phyloP scores from a whole-genome alignment of 2,888 invertebrate species.

The Hartigia nigra region DNA sequence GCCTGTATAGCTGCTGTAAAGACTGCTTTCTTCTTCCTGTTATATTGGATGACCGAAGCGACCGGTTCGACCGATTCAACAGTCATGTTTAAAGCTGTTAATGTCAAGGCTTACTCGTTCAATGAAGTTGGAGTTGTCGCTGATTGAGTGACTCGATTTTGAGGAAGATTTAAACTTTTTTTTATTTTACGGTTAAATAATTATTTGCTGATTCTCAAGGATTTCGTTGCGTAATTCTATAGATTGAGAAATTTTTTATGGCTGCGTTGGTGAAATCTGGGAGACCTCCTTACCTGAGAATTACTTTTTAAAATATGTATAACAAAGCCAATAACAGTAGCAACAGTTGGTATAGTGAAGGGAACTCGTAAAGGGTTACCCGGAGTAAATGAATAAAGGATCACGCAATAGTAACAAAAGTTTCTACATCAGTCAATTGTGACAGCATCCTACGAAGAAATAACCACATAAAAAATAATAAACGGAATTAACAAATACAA shows the following conservation, averaged over 20 bases:
- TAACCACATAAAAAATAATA: neutral
- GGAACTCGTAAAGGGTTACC: neutral
- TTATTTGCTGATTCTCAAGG: neutral
- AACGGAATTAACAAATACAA: neutral
- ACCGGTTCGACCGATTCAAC: neutral
- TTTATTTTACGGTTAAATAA: neutral
- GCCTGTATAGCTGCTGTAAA: neutral
- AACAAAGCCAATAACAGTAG: neutral
- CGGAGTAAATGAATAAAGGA: neutral
- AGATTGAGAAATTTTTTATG: neutral
- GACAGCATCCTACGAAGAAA: neutral
- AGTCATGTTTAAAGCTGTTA: neutral
- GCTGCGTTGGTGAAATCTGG: neutral
- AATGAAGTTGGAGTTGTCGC: neutral
- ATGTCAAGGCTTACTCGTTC: neutral
- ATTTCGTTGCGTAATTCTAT: neutral
- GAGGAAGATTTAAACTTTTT: neutral
- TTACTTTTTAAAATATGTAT: neutral
- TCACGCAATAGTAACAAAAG: neutral
- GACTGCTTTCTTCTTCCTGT: neutral
- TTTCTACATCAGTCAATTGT: neutral
- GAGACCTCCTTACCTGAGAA: neutral
- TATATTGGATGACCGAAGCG: neutral
- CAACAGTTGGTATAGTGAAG: neutral
- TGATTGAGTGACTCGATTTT: neutral